Evolutionary conservation across 1,140 invertebrate genomes (phyloP).

Genomic region (Oreohelix idahoensis): DNA sequence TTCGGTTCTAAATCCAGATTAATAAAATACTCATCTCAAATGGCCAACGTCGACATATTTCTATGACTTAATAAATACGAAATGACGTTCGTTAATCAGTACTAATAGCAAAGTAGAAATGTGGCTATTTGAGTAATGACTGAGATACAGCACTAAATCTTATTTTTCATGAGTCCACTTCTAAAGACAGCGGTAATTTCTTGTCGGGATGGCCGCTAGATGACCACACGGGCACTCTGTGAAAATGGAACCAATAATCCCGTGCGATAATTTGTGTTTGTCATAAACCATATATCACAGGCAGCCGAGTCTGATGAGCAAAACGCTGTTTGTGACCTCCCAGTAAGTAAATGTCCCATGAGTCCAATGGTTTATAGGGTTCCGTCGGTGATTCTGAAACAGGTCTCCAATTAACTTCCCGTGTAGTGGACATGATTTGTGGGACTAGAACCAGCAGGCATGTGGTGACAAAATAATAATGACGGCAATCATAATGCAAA

Average conservation of each 20-base stretch:
- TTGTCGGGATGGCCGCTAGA: not conserved
- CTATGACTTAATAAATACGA: no score
- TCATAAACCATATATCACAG: conserved; percentile 2
- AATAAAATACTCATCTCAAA: no score
- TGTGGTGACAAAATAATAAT: no score
- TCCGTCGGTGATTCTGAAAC: not conserved
- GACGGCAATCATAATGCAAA: no score
- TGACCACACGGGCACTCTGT: not conserved
- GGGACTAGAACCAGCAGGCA: not conserved
- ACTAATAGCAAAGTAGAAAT: no score
- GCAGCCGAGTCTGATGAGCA: not conserved
- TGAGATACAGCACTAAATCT: no score
- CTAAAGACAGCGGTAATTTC: not conserved
- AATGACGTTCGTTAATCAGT: no score
- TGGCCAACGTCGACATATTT: no score
- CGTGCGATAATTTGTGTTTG: not conserved
- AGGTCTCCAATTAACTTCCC: not conserved
- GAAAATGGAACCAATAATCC: not conserved
- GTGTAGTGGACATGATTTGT: not conserved
- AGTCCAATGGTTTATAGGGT: not conserved
- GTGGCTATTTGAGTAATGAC: no score
- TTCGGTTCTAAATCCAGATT: no score
- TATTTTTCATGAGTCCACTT: not conserved
- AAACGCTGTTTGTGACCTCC: not conserved
- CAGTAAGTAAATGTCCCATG: not conserved